A percentile compares a stretch with the other conserved stretches of the same genome.
Conservation (phyloP, 2,888 invertebrate genomes). For the Tridacna gigas region DNA sequence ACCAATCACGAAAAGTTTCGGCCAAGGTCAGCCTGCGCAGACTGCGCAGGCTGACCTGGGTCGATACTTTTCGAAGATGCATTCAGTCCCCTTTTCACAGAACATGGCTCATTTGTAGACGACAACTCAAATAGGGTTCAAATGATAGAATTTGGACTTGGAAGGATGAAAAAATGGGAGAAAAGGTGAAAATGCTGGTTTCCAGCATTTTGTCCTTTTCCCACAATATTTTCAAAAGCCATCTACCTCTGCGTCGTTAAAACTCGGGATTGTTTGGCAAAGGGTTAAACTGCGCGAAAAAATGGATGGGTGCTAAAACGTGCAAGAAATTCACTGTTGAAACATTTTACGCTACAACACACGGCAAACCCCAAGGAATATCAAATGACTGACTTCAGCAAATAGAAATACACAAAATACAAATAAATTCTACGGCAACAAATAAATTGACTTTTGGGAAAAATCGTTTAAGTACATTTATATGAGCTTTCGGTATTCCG, state of each 20-base stretch:
- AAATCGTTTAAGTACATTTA: constrained; percentile 11
- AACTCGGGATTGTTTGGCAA: neutral
- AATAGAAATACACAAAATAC: constrained; percentile 12
- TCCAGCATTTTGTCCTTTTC: neutral
- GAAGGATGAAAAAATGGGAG: neutral
- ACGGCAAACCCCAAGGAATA: neutral
- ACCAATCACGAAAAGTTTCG: too few relatives aligned
- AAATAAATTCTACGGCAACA: constrained; percentile 6
- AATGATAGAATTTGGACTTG: neutral
- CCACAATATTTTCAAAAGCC: neutral
- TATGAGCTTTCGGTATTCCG: neutral
- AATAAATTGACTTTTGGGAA: constrained; percentile 18
- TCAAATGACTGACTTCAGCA: constrained; percentile 15
- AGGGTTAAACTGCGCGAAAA: neutral
- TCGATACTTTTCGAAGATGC: too few relatives aligned
- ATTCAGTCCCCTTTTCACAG: too few relatives aligned
- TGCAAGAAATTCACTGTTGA: neutral
- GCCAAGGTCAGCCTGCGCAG: too few relatives aligned
- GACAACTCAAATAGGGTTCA: too few relatives aligned
- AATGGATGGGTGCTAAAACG: too few relatives aligned
- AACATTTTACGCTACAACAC: neutral
- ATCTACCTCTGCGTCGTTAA: neutral
- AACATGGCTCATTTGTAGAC: too few relatives aligned
- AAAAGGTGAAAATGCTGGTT: neutral
- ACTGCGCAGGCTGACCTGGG: too few relatives aligned